Percentiles rank a stretch among this genome's conserved stretches.
These are phyloP conservation scores for Phocoena phocoena DNA, from an alignment of 2,113 vertebrate species.

Conservation along the genomic window DNA sequence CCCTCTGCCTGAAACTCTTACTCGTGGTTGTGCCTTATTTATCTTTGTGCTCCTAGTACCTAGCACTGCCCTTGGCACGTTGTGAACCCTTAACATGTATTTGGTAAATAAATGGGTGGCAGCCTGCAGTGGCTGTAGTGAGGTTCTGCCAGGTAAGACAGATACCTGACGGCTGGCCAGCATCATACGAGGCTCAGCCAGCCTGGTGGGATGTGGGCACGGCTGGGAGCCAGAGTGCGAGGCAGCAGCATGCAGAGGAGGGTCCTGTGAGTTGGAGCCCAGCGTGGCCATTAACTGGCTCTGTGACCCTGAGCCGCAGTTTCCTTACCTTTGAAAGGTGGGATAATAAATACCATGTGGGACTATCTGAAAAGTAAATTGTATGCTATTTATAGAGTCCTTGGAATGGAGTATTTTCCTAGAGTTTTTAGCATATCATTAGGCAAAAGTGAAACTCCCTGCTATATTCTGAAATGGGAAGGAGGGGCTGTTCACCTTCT, in stretches of 20 bases:
- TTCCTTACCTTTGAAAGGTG: background rate
- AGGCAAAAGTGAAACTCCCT: background rate
- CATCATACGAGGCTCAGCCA: background rate
- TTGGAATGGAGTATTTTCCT: background rate
- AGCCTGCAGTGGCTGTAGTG: background rate
- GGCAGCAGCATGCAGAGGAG: background rate
- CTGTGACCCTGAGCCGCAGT: background rate
- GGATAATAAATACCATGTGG: background rate
- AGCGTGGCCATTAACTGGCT: background rate
- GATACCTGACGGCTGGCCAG: background rate
- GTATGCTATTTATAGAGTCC: background rate
- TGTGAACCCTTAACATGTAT: background rate
- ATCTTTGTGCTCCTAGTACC: background rate
- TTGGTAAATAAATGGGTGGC: background rate
- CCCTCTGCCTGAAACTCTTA: background rate
- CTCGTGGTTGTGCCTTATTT: background rate
- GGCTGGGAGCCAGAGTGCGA: fast-evolving
- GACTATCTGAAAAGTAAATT: background rate
- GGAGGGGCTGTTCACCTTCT: background rate
- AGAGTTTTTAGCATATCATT: background rate
- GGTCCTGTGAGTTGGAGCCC: background rate
- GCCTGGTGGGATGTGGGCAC: background rate
- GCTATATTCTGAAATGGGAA: background rate
- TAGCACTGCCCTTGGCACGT: background rate
- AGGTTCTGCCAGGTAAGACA: background rate